Evolutionary conservation across 2,797 vertebrate species (phyloP).

Genomic region (Falco rusticolus): DNA sequence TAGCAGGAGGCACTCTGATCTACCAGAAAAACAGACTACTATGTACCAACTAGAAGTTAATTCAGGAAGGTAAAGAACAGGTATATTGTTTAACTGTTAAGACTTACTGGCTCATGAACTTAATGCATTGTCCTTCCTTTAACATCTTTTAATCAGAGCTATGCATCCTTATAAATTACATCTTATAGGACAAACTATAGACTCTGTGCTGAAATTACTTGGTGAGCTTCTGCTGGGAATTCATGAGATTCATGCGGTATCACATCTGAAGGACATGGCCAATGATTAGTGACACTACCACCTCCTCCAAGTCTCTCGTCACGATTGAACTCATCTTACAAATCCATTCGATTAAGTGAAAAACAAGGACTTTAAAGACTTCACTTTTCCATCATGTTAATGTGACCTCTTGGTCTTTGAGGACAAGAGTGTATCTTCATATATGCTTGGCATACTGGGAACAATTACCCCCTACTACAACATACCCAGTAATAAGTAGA

Average conservation of each 20-base stretch:
- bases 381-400: background rate
- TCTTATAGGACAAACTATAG: background rate
- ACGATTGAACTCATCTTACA: background rate
- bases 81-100: background rate
- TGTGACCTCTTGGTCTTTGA: background rate
- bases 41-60: background rate
- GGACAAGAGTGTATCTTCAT: background rate
- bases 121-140: background rate
- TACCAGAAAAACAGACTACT: background rate
- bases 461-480: background rate
- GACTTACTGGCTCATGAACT: background rate
- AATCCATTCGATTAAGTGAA: accelerated
- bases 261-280: background rate
- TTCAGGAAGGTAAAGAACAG: background rate
- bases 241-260: background rate
- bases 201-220: background rate
- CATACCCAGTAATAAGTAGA: background rate
- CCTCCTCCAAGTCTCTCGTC: background rate
- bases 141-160: background rate
- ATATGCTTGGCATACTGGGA: background rate
- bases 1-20: background rate
- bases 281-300: background rate
- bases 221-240: background rate
- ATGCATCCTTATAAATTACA: background rate
- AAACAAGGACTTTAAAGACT: background rate